Percentiles rank a stretch among this genome's conserved stretches.
Conservation (phyloP, 2,888 invertebrate genomes). For the Bombylius major region DNA sequence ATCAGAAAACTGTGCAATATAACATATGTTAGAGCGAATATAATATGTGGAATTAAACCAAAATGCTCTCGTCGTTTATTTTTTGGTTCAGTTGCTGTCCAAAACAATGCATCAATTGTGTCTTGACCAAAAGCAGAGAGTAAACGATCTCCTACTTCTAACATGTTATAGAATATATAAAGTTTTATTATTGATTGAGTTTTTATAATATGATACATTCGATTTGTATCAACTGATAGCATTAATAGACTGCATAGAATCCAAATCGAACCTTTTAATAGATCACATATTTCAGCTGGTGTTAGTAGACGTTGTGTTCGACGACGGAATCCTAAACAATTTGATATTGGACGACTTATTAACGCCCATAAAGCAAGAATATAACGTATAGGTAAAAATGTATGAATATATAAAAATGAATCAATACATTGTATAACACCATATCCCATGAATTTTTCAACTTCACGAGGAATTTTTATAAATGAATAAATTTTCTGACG, state of each 20-base stretch:
- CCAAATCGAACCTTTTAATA: constrained; percentile 84
- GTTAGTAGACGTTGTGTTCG: constrained; percentile 50
- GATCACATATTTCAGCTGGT: constrained; percentile 90
- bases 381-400: constrained; percentile 89
- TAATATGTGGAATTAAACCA: constrained; percentile 76
- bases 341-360: constrained; percentile 56
- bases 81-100: constrained; percentile 95
- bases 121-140: constrained; percentile 97
- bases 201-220: constrained; percentile 93
- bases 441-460: constrained; percentile 85
- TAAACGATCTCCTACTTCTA: constrained; percentile 92
- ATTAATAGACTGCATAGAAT: constrained; percentile 70
- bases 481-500: constrained; percentile 94
- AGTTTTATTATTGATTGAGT: constrained; percentile 98
- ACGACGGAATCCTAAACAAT: constrained; percentile 53
- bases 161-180: constrained; percentile 99
- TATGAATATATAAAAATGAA: constrained; percentile 94
- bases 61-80: constrained; percentile 70
- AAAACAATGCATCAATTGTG: constrained; percentile 92
- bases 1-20: constrained; percentile 80
- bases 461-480: constrained; percentile 85
- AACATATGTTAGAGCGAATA: constrained; percentile 88
- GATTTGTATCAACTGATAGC: constrained; percentile 90
- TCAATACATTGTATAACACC: constrained; percentile 94
- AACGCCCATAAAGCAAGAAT: constrained; percentile 75